Base-by-base conservation (phyloP, 2,797 vertebrate genomes). In the Mycteria americana region DNA sequence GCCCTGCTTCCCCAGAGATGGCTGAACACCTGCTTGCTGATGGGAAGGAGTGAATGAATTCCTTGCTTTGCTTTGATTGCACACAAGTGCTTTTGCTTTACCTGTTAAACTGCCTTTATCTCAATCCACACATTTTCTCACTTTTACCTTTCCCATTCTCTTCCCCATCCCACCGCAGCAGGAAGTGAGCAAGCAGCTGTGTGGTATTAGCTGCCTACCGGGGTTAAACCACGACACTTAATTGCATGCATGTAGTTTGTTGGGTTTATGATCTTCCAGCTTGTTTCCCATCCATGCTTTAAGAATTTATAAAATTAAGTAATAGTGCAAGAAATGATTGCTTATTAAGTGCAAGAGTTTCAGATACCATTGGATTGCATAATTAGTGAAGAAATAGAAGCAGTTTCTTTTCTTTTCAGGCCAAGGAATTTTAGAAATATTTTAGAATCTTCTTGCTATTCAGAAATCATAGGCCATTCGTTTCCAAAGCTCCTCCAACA, bases 151-250 rank as follows among this genome's bases (percentile, higher is more conserved):
- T 69, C 45, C 37, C 17, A 9, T 45, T 48, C 48, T 76, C 23
- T 70, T 69, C 15, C 50, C 13, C 27, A 35, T 56, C 37, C 10
- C 33, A 18, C 19, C 10, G 13, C 4, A 14, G 15, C 37, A 23
- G 35, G 10, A 57, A 57, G 37, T 3, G 5, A 69, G 18, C 6
- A 1, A 81, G 22, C 2, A 0, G 41, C 37, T 81, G 16, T 18
- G 27, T 17, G 23, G 23, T 50, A 10, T 64, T 28, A 57, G 37
- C 67, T 54, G 37, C 37, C 73, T 37, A 28, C 27, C 3, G 6
- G 13, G 23, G 48, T 54, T 85, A 73, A 74, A 35, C 13, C 48
- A 35, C 0, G 0, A 56, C 22, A 51, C 24, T 43, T 5, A 35
- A 53, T 4, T 33, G 48, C 60, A 54, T 3, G 39, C 3, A 18